Base-by-base conservation (phyloP, 64 coral and sea anemone genomes). In the Montipora foliosa region DNA sequence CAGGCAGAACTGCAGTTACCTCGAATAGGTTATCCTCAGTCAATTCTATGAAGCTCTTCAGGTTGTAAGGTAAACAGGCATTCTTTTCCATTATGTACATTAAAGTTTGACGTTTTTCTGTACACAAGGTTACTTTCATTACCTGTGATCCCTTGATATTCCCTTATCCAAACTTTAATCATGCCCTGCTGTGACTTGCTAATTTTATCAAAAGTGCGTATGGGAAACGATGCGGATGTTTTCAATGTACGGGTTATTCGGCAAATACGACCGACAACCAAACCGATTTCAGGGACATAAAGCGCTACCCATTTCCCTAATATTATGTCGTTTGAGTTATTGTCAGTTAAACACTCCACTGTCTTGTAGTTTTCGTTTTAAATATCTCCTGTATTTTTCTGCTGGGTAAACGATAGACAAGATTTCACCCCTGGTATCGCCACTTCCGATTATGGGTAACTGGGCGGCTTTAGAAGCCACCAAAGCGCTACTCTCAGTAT, bases 1-100 rank as follows among this genome's bases (percentile, higher is more conserved):
- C 64, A 67, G 64, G 64, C 64, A 67, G 64, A 67, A 67, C 64
- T 67, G 64, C 64, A 67, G 64, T 67, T 67, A 67, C 16, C 64
- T 67, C 0, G 64, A 14, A 67, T 67, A 67, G 0, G 17, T 67
- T 67, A 67, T 67, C 64, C 64, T 67, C 64, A 67, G 64, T 67
- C 64, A 67, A 19, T 67, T 9, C 64, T 67, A 67, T 9, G 64
- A 67, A 67, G 64, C 25, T 25, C 25, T 25, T 67, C 64, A 67
- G 64, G 64, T 67, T 67, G 64, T 67, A 67, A 67, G 64, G 64
- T 67, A 14, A 4, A 67, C 64, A 67, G 8, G 64, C 64, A 67
- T 67, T 67, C 64, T 67, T n/a, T 67, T 67, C 64, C 64, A 67
- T 67, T 67, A 67, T 67, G 64, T 67, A 14, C 12, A 9, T 9